phyloP scores from a whole-genome alignment of 2,888 invertebrate genomes.

The Caenorhabditis uteleia region DNA sequence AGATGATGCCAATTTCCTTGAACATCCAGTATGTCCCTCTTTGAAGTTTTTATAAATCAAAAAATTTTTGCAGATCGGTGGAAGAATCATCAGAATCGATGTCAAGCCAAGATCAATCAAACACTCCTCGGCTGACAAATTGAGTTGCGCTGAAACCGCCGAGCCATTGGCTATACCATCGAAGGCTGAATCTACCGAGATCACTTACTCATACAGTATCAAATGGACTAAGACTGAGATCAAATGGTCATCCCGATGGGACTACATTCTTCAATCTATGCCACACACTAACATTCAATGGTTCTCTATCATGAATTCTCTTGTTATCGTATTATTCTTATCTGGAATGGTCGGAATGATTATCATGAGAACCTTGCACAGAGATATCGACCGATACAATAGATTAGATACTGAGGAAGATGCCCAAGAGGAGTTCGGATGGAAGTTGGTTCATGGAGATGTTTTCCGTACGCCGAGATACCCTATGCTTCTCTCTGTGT shows the following conservation, averaged over 20 bases:
- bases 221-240: constrained; percentile 77
- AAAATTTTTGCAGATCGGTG: constrained; percentile 75
- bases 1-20: constrained; percentile 78
- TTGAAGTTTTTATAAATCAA: constrained; percentile 72
- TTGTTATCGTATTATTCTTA: constrained; percentile 87
- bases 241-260: constrained; percentile 99
- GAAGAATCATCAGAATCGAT: constrained; percentile 80
- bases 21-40: constrained; percentile 74
- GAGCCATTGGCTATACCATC: constrained; percentile 80
- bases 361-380: constrained; percentile 90
- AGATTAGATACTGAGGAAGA: constrained; percentile 78
- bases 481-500: constrained; percentile 92
- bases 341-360: constrained; percentile 99
- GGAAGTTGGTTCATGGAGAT: constrained; percentile 78
- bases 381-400: constrained; percentile 97
- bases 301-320: constrained; percentile 88
- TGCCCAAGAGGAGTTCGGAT: constrained; percentile 84
- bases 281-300: constrained; percentile 81
- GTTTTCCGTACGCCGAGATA: constrained; percentile 79
- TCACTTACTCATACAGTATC: constrained; percentile 87
- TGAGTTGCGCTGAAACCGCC: constrained; percentile 70
- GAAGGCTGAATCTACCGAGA: constrained; percentile 70
- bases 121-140: constrained; percentile 47
- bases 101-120: constrained; percentile 72
- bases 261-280: constrained; percentile 97